phyloP scores from a whole-genome alignment of 2,888 invertebrate genomes.

The Parnassius orleans region DNA sequence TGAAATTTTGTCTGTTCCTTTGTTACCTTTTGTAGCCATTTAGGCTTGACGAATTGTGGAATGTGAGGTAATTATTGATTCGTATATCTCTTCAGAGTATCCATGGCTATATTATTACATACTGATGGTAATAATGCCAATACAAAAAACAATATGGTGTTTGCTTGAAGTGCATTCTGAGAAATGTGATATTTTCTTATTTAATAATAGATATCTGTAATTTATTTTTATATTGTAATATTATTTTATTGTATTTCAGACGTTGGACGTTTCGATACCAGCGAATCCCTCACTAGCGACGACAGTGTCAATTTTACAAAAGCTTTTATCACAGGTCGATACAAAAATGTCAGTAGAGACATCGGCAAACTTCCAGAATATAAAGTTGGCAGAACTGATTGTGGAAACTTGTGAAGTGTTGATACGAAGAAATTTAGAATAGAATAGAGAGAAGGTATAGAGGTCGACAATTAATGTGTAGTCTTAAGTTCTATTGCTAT shows the following conservation, averaged over 20 bases:
- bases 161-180: too few relatives aligned
- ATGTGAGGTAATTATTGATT: too few relatives aligned
- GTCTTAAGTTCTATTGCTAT: too few relatives aligned
- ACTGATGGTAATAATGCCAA: not conserved
- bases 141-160: not conserved
- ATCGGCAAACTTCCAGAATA: conserved; percentile 39
- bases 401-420: conserved; percentile 64
- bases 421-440: conserved; percentile 46
- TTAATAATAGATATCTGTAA: too few relatives aligned
- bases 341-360: conserved; percentile 38
- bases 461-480: too few relatives aligned
- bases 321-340: conserved; percentile 50
- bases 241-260: conserved; percentile 43
- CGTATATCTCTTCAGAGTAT: too few relatives aligned
- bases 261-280: conserved; percentile 64
- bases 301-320: conserved; percentile 57
- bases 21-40: too few relatives aligned
- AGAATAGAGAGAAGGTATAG: not conserved
- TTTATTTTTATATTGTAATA: conserved; percentile 3
- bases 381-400: conserved; percentile 59
- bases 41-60: too few relatives aligned
- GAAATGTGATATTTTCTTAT: too few relatives aligned
- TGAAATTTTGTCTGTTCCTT: too few relatives aligned
- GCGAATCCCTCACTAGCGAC: conserved; percentile 58
- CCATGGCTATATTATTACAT: too few relatives aligned